Base-by-base conservation (phyloP, 2,797 vertebrate species). In the Enteromius afrohamiltoni region DNA sequence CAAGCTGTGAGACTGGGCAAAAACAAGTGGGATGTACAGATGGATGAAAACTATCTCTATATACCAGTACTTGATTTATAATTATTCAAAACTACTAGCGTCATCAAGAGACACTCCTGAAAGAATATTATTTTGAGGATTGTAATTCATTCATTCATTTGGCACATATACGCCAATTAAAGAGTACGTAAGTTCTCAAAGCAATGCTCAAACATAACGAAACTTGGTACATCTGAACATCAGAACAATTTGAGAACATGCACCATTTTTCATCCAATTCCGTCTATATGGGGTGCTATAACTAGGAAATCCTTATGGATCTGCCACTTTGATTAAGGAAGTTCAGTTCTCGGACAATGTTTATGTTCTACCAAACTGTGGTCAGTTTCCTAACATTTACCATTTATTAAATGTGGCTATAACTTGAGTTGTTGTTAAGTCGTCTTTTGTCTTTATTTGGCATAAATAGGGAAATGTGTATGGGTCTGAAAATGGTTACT, bases 201-300 rank as follows among this genome's bases (percentile, higher is more conserved):
- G n/a, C 55, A 62, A 19, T 42, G 13, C 17, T 62, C 14, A 62
- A 60, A 60, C 55, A 47, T 21, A 42, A 19, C 42, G 14, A 62
- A 77, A 19, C 37, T 77, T 21, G 37, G 55, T 6, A 62, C 4
- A 26, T 3, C 26, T 26, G 16, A 45, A 45, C 37, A 26, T 26
- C 16, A 62, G 21, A n/a, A 6, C 11, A 21, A 26, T 42, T 29
- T 62, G 55, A 77, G 37, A 16, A 62, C 37, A 14, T 3, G 2
- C 55, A 77, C 55, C 75, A 77, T 29, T 29, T 60, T 42, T 26
- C 2, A 42, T 40, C 37, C 55, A 77, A 77, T 42, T 77, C 37
- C 0, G 10, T 34, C 71, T 10, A 62, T 10, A 34, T 14, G 19
- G 26, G 17, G 29, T 1, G 29, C 29, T n/a, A 31, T 55, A n/a